These are phyloP conservation scores for Podarcis cretensis DNA, from an alignment of 2,113 vertebrate genomes.

Conservation along the genomic window DNA sequence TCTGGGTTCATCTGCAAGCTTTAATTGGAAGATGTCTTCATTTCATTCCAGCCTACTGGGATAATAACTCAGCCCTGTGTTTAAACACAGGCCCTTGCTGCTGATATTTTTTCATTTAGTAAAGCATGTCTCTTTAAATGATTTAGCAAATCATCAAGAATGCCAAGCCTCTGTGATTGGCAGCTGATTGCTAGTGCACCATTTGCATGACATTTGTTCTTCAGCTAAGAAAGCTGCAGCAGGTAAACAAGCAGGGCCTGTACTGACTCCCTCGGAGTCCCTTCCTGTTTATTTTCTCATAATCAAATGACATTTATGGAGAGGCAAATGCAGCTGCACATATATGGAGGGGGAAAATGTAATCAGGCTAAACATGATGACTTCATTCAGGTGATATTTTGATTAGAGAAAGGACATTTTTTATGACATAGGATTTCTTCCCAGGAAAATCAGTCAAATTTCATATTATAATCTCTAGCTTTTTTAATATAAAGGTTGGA, in stretches of 20 bases:
- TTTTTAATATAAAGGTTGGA: slow-evolving; percentile 67
- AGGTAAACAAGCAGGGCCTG: slow-evolving; percentile 96
- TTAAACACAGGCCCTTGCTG: slow-evolving; percentile 91
- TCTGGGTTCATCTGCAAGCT: slow-evolving; percentile 91
- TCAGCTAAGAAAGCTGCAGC: slow-evolving; percentile 89
- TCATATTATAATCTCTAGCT: slow-evolving; percentile 65
- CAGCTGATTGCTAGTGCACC: slow-evolving; percentile 93
- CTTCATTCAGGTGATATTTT: slow-evolving; percentile 87
- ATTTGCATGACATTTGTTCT: slow-evolving; percentile 99
- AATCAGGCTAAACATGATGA: slow-evolving; percentile 87
- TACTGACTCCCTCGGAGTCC: slow-evolving; percentile 87
- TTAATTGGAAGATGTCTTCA: slow-evolving; percentile 97
- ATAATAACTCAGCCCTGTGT: slow-evolving; percentile 89
- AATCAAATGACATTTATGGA: slow-evolving; percentile 98
- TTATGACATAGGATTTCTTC: slow-evolving; percentile 74
- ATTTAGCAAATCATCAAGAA: slow-evolving; percentile 95
- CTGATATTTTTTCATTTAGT: slow-evolving; percentile 99
- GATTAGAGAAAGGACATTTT: slow-evolving; percentile 82
- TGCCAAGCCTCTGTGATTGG: slow-evolving; percentile 94
- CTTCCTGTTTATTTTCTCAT: slow-evolving; percentile 94
- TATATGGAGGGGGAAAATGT: slow-evolving; percentile 82
- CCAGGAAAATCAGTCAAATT: slow-evolving; percentile 73
- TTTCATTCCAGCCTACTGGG: slow-evolving; percentile 89
- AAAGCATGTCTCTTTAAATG: slow-evolving; percentile 98
- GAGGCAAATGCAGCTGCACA: slow-evolving; percentile 86